A percentile compares a stretch with the other conserved stretches of the same genome.
Conservation (phyloP, 2,888 invertebrate genomes). For the Tipula lateralis region DNA sequence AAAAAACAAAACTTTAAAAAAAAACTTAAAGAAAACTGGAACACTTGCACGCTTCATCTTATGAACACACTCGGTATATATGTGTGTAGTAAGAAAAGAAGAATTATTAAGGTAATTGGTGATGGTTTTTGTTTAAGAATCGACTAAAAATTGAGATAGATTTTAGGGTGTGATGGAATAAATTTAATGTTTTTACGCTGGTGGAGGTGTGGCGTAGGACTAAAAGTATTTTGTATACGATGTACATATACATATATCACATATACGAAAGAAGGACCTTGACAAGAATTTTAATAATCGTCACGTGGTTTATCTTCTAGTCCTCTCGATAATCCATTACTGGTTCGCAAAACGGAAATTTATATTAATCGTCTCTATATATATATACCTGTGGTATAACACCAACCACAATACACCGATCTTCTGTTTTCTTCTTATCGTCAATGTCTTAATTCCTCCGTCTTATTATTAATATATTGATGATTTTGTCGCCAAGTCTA, state of each 20-base stretch:
- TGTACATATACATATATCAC: not conserved
- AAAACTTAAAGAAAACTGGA: constrained; percentile 32
- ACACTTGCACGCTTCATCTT: constrained; percentile 34
- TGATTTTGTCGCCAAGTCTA: constrained; percentile 19
- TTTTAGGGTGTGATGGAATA: not conserved
- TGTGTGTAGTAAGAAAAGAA: not conserved
- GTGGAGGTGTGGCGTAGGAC: constrained; percentile 11
- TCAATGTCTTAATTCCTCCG: not conserved
- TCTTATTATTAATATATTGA: constrained; percentile 3
- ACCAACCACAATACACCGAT: not conserved
- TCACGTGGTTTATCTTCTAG: not conserved
- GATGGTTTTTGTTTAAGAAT: not conserved
- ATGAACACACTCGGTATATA: not conserved
- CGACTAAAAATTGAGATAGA: not conserved
- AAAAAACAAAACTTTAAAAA: not conserved
- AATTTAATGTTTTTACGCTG: not conserved
- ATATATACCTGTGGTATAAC: too few relatives aligned
- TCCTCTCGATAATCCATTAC: not conserved
- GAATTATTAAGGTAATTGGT: constrained; percentile 14
- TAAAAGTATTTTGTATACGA: not conserved
- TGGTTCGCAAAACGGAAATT: not conserved
- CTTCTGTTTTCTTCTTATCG: constrained; percentile 11
- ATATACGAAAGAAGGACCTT: too few relatives aligned
- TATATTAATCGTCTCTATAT: not conserved
- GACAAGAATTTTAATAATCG: not conserved